Base-by-base conservation (phyloP, 1,140 invertebrate species). In the Daktulosphaira vitifoliae region DNA sequence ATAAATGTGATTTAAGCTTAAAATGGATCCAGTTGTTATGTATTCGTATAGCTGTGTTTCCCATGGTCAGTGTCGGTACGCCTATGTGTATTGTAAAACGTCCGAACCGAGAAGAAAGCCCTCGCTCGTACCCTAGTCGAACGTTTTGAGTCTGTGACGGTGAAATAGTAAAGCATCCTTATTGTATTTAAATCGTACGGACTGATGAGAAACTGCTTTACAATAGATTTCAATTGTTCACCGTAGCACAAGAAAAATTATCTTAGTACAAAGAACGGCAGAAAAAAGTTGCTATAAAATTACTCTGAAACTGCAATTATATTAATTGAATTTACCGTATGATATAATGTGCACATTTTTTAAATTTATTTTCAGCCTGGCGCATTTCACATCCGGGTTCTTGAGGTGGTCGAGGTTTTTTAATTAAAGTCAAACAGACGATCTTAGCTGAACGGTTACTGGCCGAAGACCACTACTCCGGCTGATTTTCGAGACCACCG, bases 111-210 rank as follows among this genome's bases (percentile, higher is more conserved):
- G 23, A 16, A 22, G 42, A 7, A 38, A 23, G 22, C 16, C 1
- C 18, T 20, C 2, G 6, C 50, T 13, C 51, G n/a, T n/a, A n/a
- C n/a, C n/a, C n/a, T n/a, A n/a, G n/a, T n/a, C n/a, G n/a, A n/a
- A n/a, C n/a, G n/a, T n/a, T n/a, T n/a, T n/a, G n/a, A 16, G 22
- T n/a, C 54, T 5, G 11, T 11, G 25, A 18, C 54, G 42, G 16
- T 44, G 56, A 48, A 62, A 62, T 62, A 62, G 29, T 62, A 39
- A 62, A n/a, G n/a, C n/a, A 62, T 62, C 56, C 56, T 48, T 48
- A 62, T 62, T 62, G 56, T 62, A 62, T 62, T 62, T 62, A 62
- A 62, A 62, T 62, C 18, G 44, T 48, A 62, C 16, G 44, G 56
- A 62, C 56, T 62, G 56, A 62, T 62, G 56, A 46, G 56, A 62